Evolutionary conservation across 1,140 invertebrate genomes (phyloP), one percentile per base, ranked within the genome.

Genomic region (Magallana gigas): DNA sequence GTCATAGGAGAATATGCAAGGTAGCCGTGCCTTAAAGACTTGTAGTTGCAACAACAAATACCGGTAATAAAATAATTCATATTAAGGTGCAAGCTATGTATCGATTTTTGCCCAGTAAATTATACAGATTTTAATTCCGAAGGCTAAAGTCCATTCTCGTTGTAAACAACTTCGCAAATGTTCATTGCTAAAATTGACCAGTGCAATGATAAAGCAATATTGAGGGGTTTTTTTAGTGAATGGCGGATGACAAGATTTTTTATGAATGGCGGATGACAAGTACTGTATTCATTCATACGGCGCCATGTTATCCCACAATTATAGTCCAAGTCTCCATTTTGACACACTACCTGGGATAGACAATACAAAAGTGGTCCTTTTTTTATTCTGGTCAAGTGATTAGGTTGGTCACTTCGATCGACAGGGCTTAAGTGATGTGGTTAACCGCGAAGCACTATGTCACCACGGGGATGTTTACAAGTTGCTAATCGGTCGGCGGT

Each of bases 211-310:
- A 23, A 29, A 76, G 68, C 68, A 76, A 1, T 36, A 71, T 76
- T 76, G 23, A 48, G 36, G 23, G 9, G 5, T n/a, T 4, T 76
- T 36, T 76, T 76, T 76, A 36, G 29, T 76, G 68, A 29, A 76
- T 29, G 68, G 12, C 8, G 68, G 11, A 16, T 16, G 36, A 29
- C 8, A 29, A 12, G 68, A 23, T 23, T 23, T 76, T 76, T 76
- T 76, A 76, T 76, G 68, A 29, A 76, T 29, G 68, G 12, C 8
- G 68, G 11, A 16, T 16, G 36, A 29, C 8, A 29, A 12, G 68
- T 76, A 36, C 68, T 76, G 36, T 76, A 23, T 76, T 12, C 68
- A 76, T 76, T 36, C 68, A 76, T 29, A 76, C 23, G 68, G 68
- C 68, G 68, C 68, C 68, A 76, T 11, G 18, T 48, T 76, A 76